These are phyloP conservation scores for Phalera bucephala DNA, from an alignment of 2,888 invertebrate species.

Conservation along the genomic window DNA sequence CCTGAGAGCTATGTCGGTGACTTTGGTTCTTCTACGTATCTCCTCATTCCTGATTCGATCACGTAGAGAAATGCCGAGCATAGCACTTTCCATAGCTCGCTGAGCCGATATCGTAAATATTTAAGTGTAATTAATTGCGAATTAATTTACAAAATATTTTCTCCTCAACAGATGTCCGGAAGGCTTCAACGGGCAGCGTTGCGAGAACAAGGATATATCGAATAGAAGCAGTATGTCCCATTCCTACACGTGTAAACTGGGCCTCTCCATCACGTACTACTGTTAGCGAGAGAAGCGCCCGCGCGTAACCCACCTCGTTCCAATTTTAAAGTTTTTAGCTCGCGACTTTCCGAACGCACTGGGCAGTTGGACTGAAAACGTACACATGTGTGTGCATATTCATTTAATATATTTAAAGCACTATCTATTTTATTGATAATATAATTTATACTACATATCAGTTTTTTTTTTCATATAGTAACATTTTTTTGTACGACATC, in stretches of 20 bases:
- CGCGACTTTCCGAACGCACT: conserved; percentile 48
- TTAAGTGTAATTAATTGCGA: no score
- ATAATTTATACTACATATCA: no score
- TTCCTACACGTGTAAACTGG: conserved; percentile 90
- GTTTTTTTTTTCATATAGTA: no score
- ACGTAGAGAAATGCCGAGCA: no score
- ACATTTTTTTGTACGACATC: no score
- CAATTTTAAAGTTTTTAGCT: conserved; percentile 60
- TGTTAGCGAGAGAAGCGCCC: conserved; percentile 83
- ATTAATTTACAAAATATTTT: conserved; percentile 3
- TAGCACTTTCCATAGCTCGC: no score
- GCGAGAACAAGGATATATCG: conserved; percentile 91
- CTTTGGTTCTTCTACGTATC: no score
- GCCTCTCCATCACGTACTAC: conserved; percentile 90
- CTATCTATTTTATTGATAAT: no score
- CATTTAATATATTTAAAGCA: neutral
- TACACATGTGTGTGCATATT: conserved; percentile 2
- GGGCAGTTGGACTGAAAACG: conserved; percentile 50
- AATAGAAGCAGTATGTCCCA: conserved; percentile 91
- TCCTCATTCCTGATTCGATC: no score
- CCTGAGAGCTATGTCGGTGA: no score
- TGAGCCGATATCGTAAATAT: no score
- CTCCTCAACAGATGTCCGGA: conserved; percentile 88
- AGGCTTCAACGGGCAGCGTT: conserved; percentile 90
- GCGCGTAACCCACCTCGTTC: conserved; percentile 74